These are phyloP conservation scores for Gopherus flavomarginatus DNA, from an alignment of 2,113 vertebrate genomes.

Conservation along the genomic window DNA sequence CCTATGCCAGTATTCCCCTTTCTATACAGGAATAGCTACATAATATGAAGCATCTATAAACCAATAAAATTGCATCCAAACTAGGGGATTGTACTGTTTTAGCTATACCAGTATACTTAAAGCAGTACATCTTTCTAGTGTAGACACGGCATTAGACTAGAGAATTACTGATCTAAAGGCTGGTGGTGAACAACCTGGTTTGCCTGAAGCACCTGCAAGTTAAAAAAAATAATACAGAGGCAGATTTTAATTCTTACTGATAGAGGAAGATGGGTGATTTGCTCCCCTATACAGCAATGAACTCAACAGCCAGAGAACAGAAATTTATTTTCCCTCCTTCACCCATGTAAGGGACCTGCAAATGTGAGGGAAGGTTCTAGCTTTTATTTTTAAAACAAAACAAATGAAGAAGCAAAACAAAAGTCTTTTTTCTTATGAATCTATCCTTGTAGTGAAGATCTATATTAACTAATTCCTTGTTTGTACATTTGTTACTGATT, in stretches of 20 bases:
- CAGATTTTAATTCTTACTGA: constrained; percentile 23
- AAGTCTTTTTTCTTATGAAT: background rate
- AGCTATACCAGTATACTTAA: background rate
- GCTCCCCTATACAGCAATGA: background rate
- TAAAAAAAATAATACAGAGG: background rate
- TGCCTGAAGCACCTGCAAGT: background rate
- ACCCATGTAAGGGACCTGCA: background rate
- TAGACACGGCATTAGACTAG: background rate
- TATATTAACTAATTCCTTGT: constrained; percentile 8
- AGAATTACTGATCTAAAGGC: background rate
- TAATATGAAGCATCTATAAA: constrained; percentile 6
- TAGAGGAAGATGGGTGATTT: background rate
- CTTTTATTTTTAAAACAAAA: background rate
- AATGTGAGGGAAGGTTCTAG: background rate
- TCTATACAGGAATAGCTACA: background rate
- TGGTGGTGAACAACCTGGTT: background rate
- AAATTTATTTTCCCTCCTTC: background rate
- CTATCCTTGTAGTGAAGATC: background rate
- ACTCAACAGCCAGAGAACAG: background rate
- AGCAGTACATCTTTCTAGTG: background rate
- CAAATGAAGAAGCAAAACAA: background rate
- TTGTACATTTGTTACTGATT: background rate
- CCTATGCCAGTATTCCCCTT: background rate
- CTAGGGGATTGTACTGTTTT: background rate
- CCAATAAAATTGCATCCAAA: background rate